Conservation (phyloP, 1,140 invertebrate genomes). For the Helicoverpa armigera region DNA sequence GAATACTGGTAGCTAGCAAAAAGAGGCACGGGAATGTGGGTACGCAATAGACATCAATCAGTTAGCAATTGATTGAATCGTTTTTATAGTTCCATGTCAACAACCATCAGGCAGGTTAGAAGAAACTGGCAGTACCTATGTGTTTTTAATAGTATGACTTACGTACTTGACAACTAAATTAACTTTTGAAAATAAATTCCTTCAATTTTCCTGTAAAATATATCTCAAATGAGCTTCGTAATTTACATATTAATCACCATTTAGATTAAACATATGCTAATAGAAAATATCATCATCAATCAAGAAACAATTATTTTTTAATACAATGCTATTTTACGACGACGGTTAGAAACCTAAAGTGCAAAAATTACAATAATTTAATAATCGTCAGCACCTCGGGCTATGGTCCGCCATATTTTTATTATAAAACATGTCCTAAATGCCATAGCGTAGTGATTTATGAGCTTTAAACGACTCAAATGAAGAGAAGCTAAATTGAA, state of each 20-base stretch:
- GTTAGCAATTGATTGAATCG: too few relatives aligned
- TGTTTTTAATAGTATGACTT: too few relatives aligned
- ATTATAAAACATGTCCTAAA: slow-evolving; percentile 9
- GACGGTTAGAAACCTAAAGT: not conserved
- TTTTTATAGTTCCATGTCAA: too few relatives aligned
- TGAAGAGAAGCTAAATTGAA: not conserved
- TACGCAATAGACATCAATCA: too few relatives aligned
- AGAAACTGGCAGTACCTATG: too few relatives aligned
- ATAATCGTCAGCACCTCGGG: not conserved
- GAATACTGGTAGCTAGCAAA: too few relatives aligned
- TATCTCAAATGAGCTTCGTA: too few relatives aligned
- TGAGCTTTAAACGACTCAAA: not conserved
- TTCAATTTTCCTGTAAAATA: too few relatives aligned
- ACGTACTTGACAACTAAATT: too few relatives aligned
- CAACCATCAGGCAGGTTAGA: too few relatives aligned
- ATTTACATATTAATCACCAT: not conserved
- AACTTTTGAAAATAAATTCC: too few relatives aligned
- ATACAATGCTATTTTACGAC: not conserved
- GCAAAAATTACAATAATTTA: not conserved
- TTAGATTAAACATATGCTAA: not conserved
- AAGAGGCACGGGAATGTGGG: too few relatives aligned
- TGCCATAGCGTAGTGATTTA: slow-evolving; percentile 7
- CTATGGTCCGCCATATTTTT: not conserved
- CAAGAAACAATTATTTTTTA: not conserved
- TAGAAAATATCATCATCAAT: slow-evolving; percentile 14